Evolutionary conservation across 2,113 vertebrate species (phyloP).

Genomic region (Oostethus manadensis): DNA sequence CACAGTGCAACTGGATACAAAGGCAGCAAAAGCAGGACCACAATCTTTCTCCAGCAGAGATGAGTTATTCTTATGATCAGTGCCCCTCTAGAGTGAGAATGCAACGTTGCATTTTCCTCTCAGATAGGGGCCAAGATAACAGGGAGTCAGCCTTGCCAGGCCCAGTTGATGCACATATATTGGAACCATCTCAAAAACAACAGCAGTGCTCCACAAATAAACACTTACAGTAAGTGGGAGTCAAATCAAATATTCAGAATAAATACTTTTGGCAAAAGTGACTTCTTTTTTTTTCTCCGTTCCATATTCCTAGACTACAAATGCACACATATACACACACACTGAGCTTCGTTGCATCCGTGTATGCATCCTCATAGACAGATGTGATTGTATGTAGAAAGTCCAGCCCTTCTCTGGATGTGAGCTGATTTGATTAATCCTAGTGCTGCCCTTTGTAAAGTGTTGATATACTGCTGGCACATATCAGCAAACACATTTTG

Average conservation of each 20-base stretch:
- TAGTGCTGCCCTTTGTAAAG: constrained; percentile 55
- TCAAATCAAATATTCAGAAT: constrained; percentile 40
- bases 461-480: constrained; percentile 57
- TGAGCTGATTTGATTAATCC: constrained; percentile 61
- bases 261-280: constrained; percentile 39
- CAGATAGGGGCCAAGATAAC: constrained; percentile 65
- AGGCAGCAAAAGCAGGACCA: constrained; percentile 10
- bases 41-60: constrained; percentile 56
- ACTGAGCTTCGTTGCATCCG: too few species aligned
- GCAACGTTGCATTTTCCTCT: constrained; percentile 62
- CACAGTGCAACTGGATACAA: constrained; percentile 27
- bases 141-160: constrained; percentile 52
- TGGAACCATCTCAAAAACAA: constrained; percentile 28
- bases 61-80: constrained; percentile 66
- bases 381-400: constrained; percentile 62
- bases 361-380: constrained; percentile 13
- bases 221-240: constrained; percentile 3
- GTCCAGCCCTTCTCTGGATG: constrained; percentile 44
- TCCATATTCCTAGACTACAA: too few species aligned
- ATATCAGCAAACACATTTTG: constrained; percentile 65
- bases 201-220: constrained; percentile 12
- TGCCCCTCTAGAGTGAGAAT: constrained; percentile 63
- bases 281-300: constrained; percentile 22
- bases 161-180: constrained; percentile 45
- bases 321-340: too few species aligned